Evolutionary conservation across 2,888 invertebrate genomes (phyloP).

Genomic region (Trissoscelio sp.): DNA sequence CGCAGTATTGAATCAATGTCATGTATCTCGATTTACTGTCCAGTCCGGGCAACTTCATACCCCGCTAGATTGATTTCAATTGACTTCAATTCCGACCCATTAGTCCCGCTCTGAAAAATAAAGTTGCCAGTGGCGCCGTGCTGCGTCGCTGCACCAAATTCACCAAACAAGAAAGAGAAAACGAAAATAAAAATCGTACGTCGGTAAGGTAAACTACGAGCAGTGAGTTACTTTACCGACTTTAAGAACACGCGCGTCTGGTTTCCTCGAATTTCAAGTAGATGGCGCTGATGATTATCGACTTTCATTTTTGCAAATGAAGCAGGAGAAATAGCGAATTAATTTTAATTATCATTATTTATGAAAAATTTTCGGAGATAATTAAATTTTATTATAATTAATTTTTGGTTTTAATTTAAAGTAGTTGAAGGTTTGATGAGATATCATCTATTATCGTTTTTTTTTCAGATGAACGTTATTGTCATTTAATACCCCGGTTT

Average conservation of each 20-base stretch:
- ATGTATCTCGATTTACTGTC: not conserved
- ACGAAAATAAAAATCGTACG: constrained; percentile 12
- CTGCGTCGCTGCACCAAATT: not conserved
- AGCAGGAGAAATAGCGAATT: not conserved
- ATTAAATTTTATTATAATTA: too few species aligned
- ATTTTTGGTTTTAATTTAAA: not conserved
- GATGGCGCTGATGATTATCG: not conserved
- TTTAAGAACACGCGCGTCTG: not conserved
- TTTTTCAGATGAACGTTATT: not conserved
- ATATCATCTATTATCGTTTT: too few species aligned
- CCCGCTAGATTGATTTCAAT: constrained; percentile 76
- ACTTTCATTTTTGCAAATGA: not conserved
- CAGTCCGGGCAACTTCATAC: not conserved
- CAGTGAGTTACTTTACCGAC: not conserved
- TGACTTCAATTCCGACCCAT: constrained; percentile 77
- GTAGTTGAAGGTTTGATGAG: too few species aligned
- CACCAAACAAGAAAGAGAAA: not conserved
- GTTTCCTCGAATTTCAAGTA: not conserved
- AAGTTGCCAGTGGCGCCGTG: constrained; percentile 26
- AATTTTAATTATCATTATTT: not conserved
- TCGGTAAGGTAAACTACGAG: not conserved
- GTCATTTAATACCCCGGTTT: not conserved
- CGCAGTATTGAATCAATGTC: constrained; percentile 14
- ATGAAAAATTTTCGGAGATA: too few species aligned
- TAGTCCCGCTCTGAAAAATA: constrained; percentile 17